phyloP scores from a whole-genome alignment of 2,113 vertebrate genomes.

The Solea solea region DNA sequence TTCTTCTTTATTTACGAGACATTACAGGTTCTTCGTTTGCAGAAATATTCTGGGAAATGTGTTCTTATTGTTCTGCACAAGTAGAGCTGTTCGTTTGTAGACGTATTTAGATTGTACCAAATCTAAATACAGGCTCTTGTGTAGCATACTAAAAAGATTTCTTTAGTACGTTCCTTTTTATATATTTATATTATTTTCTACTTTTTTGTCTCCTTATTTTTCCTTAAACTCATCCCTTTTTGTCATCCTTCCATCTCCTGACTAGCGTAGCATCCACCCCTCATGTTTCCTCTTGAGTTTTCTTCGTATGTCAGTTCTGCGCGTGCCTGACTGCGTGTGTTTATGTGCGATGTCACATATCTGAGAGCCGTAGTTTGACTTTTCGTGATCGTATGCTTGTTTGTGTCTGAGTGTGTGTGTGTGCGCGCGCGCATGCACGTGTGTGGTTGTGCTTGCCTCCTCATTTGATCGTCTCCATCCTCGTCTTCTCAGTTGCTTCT shows the following conservation, averaged over 20 bases:
- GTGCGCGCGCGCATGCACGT: constrained; percentile 40
- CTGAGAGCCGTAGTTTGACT: constrained; percentile 39
- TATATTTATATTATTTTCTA: constrained; percentile 13
- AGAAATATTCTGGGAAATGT: constrained; percentile 63
- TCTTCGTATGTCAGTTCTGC: constrained; percentile 72
- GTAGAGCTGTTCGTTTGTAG: constrained; percentile 59
- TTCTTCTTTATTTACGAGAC: constrained; percentile 42
- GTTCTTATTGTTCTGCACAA: constrained; percentile 56
- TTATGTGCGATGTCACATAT: constrained; percentile 31
- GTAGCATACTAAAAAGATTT: constrained; percentile 70
- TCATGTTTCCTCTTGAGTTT: constrained; percentile 62
- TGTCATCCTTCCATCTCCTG: constrained; percentile 62
- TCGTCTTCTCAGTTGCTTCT: constrained; percentile 71
- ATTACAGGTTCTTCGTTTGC: constrained; percentile 72
- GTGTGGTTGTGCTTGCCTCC: constrained; percentile 54
- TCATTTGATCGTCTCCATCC: constrained; percentile 67
- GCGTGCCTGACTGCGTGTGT: constrained; percentile 51
- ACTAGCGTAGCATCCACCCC: constrained; percentile 42
- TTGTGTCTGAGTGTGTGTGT: neutral
- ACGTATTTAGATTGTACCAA: constrained; percentile 71
- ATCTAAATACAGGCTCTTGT: constrained; percentile 77
- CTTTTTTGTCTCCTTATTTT: constrained; percentile 32
- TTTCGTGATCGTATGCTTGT: constrained; percentile 26
- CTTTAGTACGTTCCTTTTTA: constrained; percentile 60
- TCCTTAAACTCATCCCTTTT: constrained; percentile 61